These are phyloP conservation scores for Linepithema humile DNA, from an alignment of 1,140 invertebrate genomes.

Conservation along the genomic window DNA sequence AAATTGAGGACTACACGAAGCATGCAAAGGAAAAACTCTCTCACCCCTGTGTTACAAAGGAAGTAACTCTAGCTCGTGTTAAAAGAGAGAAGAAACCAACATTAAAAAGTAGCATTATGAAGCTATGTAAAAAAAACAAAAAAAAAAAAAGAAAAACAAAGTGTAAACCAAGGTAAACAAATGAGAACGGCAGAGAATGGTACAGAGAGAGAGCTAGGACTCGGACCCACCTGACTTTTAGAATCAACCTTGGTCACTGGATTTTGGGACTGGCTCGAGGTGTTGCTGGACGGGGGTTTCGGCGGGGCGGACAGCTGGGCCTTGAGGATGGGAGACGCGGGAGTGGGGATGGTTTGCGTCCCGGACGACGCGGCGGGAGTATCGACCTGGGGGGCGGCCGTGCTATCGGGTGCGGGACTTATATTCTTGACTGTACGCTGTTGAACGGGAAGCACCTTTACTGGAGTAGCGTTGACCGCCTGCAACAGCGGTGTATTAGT, in stretches of 20 bases:
- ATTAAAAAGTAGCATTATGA: conserved; percentile 56
- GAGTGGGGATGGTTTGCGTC: conserved; percentile 78
- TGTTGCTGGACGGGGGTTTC: conserved; percentile 83
- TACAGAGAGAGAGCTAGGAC: conserved; percentile 78
- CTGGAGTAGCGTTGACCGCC: conserved; percentile 78
- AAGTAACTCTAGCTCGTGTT: conserved; percentile 33
- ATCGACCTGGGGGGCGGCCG: conserved; percentile 69
- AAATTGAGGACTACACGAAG: background rate
- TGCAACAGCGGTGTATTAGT: conserved; percentile 69
- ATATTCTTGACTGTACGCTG: conserved; percentile 82
- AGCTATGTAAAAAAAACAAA: conserved; percentile 65
- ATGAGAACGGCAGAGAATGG: conserved; percentile 68
- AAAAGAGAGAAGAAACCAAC: conserved; percentile 61
- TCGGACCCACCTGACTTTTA: conserved; percentile 87
- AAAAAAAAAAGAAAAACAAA: conserved; percentile 69
- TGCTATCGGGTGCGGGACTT: conserved; percentile 78
- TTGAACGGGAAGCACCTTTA: conserved; percentile 82
- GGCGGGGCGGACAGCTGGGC: conserved; percentile 90
- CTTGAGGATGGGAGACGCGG: conserved; percentile 90
- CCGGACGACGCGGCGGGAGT: conserved; percentile 74
- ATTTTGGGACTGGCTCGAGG: conserved; percentile 79
- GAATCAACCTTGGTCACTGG: conserved; percentile 85
- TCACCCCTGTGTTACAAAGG: conserved; percentile 25
- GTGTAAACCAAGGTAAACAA: conserved; percentile 72
- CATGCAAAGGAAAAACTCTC: conserved; percentile 59